phyloP scores from a whole-genome alignment of 1,140 invertebrate species.

The Pseudomyrmex gracilis region DNA sequence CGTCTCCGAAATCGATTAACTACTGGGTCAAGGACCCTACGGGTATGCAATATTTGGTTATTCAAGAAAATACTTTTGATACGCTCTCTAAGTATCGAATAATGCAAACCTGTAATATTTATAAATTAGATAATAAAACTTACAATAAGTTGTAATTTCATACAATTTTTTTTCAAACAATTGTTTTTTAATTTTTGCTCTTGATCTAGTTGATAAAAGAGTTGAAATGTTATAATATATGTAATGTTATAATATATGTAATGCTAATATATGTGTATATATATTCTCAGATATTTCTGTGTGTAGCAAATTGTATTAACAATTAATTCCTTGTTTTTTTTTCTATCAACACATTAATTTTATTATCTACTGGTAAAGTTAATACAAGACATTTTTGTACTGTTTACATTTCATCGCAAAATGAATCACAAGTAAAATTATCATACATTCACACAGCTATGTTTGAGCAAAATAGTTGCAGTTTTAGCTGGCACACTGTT shows the following conservation, averaged over 20 bases:
- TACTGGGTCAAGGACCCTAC: constrained; percentile 92
- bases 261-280: not conserved
- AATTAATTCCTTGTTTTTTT: constrained; percentile 1
- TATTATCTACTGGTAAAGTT: too few relatives aligned
- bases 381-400: not conserved
- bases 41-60: constrained; percentile 85
- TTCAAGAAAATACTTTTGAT: not conserved
- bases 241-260: too few relatives aligned
- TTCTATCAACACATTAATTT: not conserved
- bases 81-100: too few relatives aligned
- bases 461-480: constrained; percentile 25
- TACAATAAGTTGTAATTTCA: not conserved
- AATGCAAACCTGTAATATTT: too few relatives aligned
- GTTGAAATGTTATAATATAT: too few relatives aligned
- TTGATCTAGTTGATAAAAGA: not conserved
- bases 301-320: not conserved
- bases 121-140: too few relatives aligned
- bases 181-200: not conserved
- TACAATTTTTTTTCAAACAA: not conserved
- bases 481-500: not conserved
- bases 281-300: not conserved
- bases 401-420: not conserved
- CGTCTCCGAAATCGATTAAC: constrained; percentile 95
- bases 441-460: too few relatives aligned
- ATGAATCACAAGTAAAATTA: not conserved